phyloP scores from a whole-genome alignment of 2,113 vertebrate species.

The Gadus chalcogrammus region DNA sequence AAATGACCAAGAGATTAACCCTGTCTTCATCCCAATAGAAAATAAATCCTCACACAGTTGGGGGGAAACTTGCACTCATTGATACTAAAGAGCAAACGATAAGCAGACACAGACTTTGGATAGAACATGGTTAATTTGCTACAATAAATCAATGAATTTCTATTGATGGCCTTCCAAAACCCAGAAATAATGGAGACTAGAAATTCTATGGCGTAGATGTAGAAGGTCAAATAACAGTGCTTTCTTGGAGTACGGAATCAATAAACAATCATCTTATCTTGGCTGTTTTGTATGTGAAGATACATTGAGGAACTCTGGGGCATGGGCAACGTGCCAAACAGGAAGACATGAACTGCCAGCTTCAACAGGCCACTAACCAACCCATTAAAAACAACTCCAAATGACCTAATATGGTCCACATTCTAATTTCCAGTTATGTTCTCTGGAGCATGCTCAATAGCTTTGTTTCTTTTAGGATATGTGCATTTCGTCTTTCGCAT shows the following conservation, averaged over 20 bases:
- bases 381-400: too few relatives aligned
- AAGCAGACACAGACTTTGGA: constrained; percentile 17
- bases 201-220: not conserved
- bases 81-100: constrained; percentile 30
- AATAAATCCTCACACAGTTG: constrained; percentile 39
- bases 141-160: not conserved
- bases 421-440: too few relatives aligned
- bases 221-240: not conserved
- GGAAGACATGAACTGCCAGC: not conserved
- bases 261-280: not conserved
- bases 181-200: not conserved
- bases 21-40: constrained; percentile 8
- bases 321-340: too few relatives aligned
- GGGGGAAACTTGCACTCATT: constrained; percentile 13
- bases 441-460: too few relatives aligned
- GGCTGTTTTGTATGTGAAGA: constrained; percentile 14
- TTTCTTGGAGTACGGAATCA: not conserved
- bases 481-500: too few relatives aligned
- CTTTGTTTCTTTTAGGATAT: too few relatives aligned
- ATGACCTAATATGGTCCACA: too few relatives aligned
- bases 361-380: not conserved
- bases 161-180: not conserved
- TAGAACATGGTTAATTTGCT: constrained; percentile 6
- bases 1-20: too few relatives aligned
- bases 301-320: too few relatives aligned